These are phyloP conservation scores for Brachystomella parvula DNA, from an alignment of 1,140 invertebrate genomes.

Conservation along the genomic window DNA sequence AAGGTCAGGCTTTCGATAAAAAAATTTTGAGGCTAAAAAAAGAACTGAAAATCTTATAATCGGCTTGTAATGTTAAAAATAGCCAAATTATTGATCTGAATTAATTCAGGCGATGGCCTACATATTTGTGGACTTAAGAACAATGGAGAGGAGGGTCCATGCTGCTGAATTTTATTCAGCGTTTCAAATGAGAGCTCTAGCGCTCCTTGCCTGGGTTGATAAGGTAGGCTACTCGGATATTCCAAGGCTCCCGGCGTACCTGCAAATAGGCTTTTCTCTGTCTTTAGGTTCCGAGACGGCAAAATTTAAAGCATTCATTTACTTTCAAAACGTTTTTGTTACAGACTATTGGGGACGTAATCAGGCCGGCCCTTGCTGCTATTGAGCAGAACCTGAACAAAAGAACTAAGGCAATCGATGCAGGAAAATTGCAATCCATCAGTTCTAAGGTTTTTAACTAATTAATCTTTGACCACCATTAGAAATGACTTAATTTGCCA, in stretches of 20 bases:
- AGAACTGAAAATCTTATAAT: background rate
- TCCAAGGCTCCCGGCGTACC: background rate
- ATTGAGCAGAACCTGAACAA: no score
- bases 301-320: background rate
- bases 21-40: background rate
- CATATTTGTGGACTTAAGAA: constrained; percentile 32
- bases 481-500: no score
- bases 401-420: no score
- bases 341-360: constrained; percentile 8
- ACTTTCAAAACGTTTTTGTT: background rate
- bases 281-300: background rate
- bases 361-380: constrained; percentile 11
- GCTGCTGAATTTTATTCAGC: constrained; percentile 30
- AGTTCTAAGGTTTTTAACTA: no score
- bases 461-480: no score
- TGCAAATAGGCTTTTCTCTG: background rate
- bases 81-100: background rate
- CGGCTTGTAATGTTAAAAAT: background rate
- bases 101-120: constrained; percentile 28
- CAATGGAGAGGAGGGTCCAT: constrained; percentile 23
- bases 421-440: no score
- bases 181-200: constrained; percentile 28
- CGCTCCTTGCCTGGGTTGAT: constrained; percentile 32
- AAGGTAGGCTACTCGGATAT: constrained; percentile 17
- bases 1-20: constrained; percentile 20